Evolutionary conservation across 2,888 invertebrate species (phyloP).

Genomic region (Chrysodeixis includens): DNA sequence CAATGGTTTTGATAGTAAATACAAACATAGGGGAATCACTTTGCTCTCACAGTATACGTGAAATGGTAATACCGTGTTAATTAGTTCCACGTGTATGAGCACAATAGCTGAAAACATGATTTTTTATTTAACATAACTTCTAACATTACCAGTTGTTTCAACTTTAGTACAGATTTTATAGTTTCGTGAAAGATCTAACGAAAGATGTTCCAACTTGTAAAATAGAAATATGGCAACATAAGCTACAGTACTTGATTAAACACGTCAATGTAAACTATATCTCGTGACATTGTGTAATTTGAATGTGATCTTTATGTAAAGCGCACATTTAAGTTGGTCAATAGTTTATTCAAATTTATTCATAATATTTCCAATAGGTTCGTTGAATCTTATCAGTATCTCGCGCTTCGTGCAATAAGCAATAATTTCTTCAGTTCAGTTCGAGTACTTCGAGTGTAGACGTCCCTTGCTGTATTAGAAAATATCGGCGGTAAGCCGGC

Average conservation of each 20-base stretch:
- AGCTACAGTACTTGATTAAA: background rate
- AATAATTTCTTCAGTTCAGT: constrained; percentile 17
- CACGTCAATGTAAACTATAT: constrained; percentile 12
- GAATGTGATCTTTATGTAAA: constrained; percentile 25
- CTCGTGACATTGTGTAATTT: constrained; percentile 20
- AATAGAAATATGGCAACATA: background rate
- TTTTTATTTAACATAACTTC: background rate
- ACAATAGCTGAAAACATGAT: background rate
- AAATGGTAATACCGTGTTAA: constrained; percentile 4
- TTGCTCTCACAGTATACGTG: background rate
- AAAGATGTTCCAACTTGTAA: background rate
- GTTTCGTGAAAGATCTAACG: background rate
- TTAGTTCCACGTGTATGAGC: background rate
- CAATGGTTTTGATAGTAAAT: background rate
- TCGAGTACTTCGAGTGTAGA: constrained; percentile 9
- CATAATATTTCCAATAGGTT: constrained; percentile 38
- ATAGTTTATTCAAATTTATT: constrained; percentile 43
- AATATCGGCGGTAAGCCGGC: constrained; percentile 21
- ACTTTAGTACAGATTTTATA: background rate
- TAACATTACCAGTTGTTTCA: background rate
- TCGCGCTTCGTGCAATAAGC: constrained; percentile 21
- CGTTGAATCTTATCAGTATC: constrained; percentile 40
- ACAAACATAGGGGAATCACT: background rate
- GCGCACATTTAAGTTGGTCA: constrained; percentile 19
- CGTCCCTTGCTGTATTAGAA: constrained; percentile 21